Evolutionary conservation across 53 echinoderm and acorn worm genomes (phyloP), one percentile per base, ranked within the genome.

Genomic region (Patiria pectinifera): DNA sequence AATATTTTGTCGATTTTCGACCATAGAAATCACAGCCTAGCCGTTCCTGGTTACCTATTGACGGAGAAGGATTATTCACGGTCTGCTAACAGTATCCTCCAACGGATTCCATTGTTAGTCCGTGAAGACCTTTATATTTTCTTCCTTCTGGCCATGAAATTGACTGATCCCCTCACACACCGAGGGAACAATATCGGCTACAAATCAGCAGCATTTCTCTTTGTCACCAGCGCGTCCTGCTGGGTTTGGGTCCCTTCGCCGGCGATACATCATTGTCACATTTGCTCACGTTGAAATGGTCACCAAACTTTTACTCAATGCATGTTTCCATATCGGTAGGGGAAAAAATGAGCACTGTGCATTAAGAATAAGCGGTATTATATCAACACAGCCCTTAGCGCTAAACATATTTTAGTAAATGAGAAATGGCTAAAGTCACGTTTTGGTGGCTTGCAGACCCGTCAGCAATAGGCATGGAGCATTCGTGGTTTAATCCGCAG

Each of bases 221-320:
- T 45, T 78, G 78, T 44, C 78, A 22, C 35, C 74, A 22, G 14
- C 46, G 71, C 10, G 19, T 46, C 86, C 70, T 22, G 72, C 71
- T 86, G 70, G 86, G 86, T 46, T 48, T 72, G 0, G 6, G 46
- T 70, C 59, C 48, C 71, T 62, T 69, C 47, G 44, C 72, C 9
- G 86, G 45, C 86, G 21, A 86, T 86, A 47, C 48, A 72, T 86
- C 86, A 46, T 71, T 86, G 86, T 86, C 86, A 86, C 48, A 86
- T 72, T 86, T 70, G 86, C 72, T 48, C 69, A 70, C 13, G 70
- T 44, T 8, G 21, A 45, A 63, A 43, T 24, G 48, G 48, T 45
- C 86, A 24, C 24, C 63, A 78, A 78, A 78, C 60, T 60, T 60
- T 60, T 44, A 25, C 43, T 35, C 35, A 26, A 44, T 78, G 9